A percentile compares a stretch with the other conserved stretches of the same genome.
Conservation (phyloP, 2,113 vertebrate species). For the Arenaria interpres region DNA sequence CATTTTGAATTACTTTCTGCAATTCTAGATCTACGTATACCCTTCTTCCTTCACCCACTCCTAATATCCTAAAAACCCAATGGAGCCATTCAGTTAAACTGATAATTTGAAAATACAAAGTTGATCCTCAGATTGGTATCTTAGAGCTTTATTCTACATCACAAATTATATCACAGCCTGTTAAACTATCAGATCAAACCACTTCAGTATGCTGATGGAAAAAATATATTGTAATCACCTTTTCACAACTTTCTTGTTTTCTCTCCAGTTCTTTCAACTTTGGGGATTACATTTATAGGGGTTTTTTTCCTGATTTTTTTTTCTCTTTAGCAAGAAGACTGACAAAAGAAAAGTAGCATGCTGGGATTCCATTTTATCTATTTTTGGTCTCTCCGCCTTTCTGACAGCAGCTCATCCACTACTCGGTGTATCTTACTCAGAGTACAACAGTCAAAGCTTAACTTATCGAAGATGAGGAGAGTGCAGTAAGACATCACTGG, state of each 20-base stretch:
- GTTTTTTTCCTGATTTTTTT: not conserved
- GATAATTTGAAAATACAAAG: not conserved
- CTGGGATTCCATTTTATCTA: not conserved
- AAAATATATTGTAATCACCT: not conserved
- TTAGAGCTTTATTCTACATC: not conserved
- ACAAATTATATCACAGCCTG: not conserved
- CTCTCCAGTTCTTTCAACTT: not conserved
- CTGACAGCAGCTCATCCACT: not conserved
- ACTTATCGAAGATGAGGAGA: not conserved
- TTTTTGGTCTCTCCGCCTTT: not conserved
- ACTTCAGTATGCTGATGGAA: not conserved
- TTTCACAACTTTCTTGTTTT: not conserved
- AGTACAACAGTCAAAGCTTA: not conserved
- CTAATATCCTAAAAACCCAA: not conserved
- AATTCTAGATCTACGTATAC: not conserved
- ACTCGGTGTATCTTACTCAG: not conserved
- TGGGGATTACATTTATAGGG: not conserved
- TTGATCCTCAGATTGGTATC: not conserved
- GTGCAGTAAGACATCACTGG: not conserved
- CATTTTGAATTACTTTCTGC: not conserved
- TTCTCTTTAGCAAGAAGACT: not conserved
- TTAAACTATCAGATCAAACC: not conserved
- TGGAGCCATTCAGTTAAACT: not conserved
- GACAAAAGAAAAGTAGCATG: not conserved
- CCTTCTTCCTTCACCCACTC: not conserved